Conservation (phyloP, 2,888 invertebrate genomes). For the Eudemis profundana region DNA sequence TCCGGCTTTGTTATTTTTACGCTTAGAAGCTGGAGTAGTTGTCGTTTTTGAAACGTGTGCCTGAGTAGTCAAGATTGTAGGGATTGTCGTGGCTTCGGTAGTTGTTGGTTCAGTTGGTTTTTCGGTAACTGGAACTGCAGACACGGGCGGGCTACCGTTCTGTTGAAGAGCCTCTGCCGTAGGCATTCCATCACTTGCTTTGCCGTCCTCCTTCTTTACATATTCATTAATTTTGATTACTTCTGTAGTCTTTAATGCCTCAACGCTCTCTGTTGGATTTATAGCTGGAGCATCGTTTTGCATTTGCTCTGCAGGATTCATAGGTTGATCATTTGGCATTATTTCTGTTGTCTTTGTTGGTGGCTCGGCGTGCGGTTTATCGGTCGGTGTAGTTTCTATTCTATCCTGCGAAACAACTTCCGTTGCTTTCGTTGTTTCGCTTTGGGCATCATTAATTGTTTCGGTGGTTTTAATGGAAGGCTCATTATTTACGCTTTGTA, state of each 20-base stretch:
- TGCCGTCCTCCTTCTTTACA: constrained; percentile 34
- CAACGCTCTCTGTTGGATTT: constrained; percentile 19
- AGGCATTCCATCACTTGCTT: constrained; percentile 59
- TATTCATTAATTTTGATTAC: constrained; percentile 18
- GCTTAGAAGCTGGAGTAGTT: constrained; percentile 25
- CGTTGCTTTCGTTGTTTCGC: constrained; percentile 8
- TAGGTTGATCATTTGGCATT: constrained; percentile 18
- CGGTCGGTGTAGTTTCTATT: neutral
- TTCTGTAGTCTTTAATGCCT: constrained; percentile 33
- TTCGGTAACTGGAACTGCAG: constrained; percentile 47
- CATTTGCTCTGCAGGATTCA: constrained; percentile 19
- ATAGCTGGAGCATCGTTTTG: constrained; percentile 26
- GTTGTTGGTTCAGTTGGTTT: constrained; percentile 56
- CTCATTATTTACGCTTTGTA: constrained; percentile 2
- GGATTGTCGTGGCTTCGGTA: constrained; percentile 47
- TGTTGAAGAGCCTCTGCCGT: constrained; percentile 71
- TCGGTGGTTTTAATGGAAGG: constrained; percentile 6
- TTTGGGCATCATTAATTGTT: constrained; percentile 14
- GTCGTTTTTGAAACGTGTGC: constrained; percentile 5
- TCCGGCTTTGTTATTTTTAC: constrained; percentile 32
- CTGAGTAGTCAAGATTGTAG: constrained; percentile 14
- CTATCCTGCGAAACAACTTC: constrained; percentile 9
- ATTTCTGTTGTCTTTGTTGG: constrained; percentile 2
- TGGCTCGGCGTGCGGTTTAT: constrained; percentile 9
- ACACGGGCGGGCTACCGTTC: constrained; percentile 52